Percentiles rank a stretch among this genome's conserved stretches.
phyloP scores from a whole-genome alignment of 2,113 vertebrate genomes.

The Hepsetus odoe region DNA sequence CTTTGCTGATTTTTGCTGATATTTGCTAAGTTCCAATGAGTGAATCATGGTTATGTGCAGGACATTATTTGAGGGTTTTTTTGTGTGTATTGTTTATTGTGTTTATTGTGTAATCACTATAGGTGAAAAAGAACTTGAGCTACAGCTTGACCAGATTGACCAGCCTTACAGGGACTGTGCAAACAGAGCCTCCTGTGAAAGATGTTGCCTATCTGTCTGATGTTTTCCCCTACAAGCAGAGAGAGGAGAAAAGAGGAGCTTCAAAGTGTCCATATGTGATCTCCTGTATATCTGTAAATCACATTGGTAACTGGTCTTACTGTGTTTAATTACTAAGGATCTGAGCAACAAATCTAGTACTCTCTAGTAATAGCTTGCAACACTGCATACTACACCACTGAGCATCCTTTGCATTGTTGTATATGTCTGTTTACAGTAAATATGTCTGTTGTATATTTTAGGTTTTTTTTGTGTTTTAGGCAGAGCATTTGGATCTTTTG shows the following conservation, averaged over 20 bases:
- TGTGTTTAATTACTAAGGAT: not conserved
- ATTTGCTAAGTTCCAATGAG: too few species aligned
- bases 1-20: too few species aligned
- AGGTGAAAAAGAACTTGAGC: slow-evolving; percentile 6
- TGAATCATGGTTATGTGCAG: too few species aligned
- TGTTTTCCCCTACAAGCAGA: not conserved
- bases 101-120: slow-evolving; percentile 5
- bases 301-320: not conserved
- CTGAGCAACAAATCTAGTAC: not conserved
- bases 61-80: too few species aligned
- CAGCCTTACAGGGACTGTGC: slow-evolving; percentile 12
- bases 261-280: not conserved
- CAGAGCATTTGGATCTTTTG: too few species aligned
- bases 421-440: slow-evolving; percentile 22
- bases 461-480: slow-evolving; percentile 7
- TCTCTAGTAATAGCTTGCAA: not conserved
- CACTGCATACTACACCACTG: not conserved
- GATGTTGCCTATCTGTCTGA: not conserved
- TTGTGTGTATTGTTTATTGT: too few species aligned
- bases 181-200: not conserved
- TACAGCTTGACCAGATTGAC: not conserved
- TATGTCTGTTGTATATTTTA: not conserved
- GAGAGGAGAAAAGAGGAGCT: not conserved
- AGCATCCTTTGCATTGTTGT: not conserved
- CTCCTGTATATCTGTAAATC: not conserved